Base-by-base conservation (phyloP, 2,797 vertebrate species). In the Dermochelys coriacea region DNA sequence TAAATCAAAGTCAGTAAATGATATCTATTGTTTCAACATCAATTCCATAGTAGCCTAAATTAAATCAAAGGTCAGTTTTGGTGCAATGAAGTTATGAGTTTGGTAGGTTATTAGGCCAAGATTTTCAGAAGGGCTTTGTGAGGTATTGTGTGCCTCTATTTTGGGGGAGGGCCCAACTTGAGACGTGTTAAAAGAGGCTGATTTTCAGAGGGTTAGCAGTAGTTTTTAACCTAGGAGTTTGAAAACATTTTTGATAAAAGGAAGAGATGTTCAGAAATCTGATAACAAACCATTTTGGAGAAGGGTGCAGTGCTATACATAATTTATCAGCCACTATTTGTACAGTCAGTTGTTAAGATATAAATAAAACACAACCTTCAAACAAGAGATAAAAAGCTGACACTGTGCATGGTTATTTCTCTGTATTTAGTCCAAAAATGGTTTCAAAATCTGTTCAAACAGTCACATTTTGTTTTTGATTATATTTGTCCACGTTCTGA, bases 351-450 rank as follows among this genome's bases (percentile, higher is more conserved):
- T 95, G 90, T 94, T 92, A 84, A 87, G 87, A 93, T 96, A 95
- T 84, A 97, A 96, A 96, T 95, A 94, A 96, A 94, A 82, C 16
- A 12, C 49, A 81, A 29, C 80, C 91, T 91, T 95, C 93, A 92
- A 95, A 85, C 85, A 87, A 71, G 94, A 87, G 91, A 88, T 89
- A 84, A 92, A 94, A 91, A 12, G 59, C 34, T 91, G 80, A 93
- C 94, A 80, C 61, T 88, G 91, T 2, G 16, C 37, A 57, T 49
- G 87, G 83, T 86, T 88, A 87, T 85, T 93, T 96, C 89, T 93
- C 57, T 94, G 55, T 61, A 80, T 86, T 91, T 94, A 47, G 85
- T 82, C 0, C 5, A 49, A 80, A 86, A 86, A 84, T 54, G 23
- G 14, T 80, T 94, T 91, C 85, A 57, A 90, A 86, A 81, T 87